These are phyloP conservation scores for Phocides pigmalion DNA, from an alignment of 1,140 invertebrate species.

Conservation along the genomic window DNA sequence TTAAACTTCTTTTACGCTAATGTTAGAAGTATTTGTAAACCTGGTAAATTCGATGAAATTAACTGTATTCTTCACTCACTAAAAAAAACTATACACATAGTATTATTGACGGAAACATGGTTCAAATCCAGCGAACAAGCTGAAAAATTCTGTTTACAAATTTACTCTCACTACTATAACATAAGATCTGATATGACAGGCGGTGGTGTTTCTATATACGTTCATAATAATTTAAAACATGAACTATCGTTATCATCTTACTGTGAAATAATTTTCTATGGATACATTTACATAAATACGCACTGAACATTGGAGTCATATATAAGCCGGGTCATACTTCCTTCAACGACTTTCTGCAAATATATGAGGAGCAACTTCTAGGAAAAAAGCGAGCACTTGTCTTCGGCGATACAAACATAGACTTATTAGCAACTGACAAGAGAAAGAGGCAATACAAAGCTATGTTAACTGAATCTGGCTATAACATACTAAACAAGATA, in stretches of 20 bases:
- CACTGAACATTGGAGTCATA: slow-evolving; percentile 26
- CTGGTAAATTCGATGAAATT: slow-evolving; percentile 13
- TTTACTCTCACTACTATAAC: slow-evolving; percentile 23
- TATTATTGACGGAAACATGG: slow-evolving; percentile 16
- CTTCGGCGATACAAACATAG: slow-evolving; percentile 16
- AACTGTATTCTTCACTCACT: slow-evolving; percentile 14
- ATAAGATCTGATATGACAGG: slow-evolving; percentile 13
- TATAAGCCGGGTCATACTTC: slow-evolving; percentile 16
- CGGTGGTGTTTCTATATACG: slow-evolving; percentile 36
- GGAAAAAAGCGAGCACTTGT: slow-evolving; percentile 12
- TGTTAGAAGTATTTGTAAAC: slow-evolving; percentile 27
- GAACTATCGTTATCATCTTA: slow-evolving; percentile 11
- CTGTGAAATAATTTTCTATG: slow-evolving; percentile 32
- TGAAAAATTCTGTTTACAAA: slow-evolving; percentile 4
- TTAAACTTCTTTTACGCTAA: slow-evolving; percentile 33
- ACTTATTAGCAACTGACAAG: not conserved
- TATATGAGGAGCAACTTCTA: slow-evolving; percentile 1
- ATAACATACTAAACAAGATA: slow-evolving; percentile 27
- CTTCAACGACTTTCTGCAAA: slow-evolving; percentile 11
- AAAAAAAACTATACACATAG: slow-evolving; percentile 9
- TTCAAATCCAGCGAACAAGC: slow-evolving; percentile 2
- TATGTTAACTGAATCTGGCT: slow-evolving; percentile 30
- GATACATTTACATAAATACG: slow-evolving; percentile 30
- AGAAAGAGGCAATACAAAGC: slow-evolving; percentile 18
- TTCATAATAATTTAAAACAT: slow-evolving; percentile 32